These are phyloP conservation scores for Hippocampus abdominalis DNA, from an alignment of 2,113 vertebrate species.

Conservation along the genomic window DNA sequence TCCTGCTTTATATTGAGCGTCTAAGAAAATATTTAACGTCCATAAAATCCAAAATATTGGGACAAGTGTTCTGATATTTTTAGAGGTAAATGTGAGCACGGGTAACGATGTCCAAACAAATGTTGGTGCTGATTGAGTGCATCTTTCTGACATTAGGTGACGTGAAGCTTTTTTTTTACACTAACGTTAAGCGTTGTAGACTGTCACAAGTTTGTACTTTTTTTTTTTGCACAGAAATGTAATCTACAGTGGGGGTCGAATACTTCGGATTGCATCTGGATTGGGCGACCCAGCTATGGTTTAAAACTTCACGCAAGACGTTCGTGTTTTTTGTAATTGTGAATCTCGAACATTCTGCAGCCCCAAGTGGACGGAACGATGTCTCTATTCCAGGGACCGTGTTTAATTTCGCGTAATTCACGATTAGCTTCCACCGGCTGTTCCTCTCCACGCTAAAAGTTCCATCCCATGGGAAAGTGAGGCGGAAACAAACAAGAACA, in stretches of 20 bases:
- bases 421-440: background rate
- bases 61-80: too few relatives aligned
- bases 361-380: background rate
- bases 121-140: too few relatives aligned
- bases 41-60: too few relatives aligned
- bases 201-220: background rate
- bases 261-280: background rate
- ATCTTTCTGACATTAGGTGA: too few relatives aligned
- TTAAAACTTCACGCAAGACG: background rate
- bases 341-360: background rate
- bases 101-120: too few relatives aligned
- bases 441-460: background rate
- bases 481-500: background rate
- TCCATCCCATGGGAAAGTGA: background rate
- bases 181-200: too few relatives aligned
- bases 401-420: background rate
- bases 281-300: background rate
- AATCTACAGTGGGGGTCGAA: background rate
- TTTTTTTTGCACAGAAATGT: background rate
- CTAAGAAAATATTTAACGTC: too few relatives aligned
- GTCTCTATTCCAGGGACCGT: background rate
- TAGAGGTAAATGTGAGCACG: too few relatives aligned
- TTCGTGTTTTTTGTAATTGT: background rate
- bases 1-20: too few relatives aligned
- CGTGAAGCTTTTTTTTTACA: too few relatives aligned